A percentile compares a stretch with the other conserved stretches of the same genome.
phyloP scores from a whole-genome alignment of 2,113 vertebrate genomes.

The Apus apus region DNA sequence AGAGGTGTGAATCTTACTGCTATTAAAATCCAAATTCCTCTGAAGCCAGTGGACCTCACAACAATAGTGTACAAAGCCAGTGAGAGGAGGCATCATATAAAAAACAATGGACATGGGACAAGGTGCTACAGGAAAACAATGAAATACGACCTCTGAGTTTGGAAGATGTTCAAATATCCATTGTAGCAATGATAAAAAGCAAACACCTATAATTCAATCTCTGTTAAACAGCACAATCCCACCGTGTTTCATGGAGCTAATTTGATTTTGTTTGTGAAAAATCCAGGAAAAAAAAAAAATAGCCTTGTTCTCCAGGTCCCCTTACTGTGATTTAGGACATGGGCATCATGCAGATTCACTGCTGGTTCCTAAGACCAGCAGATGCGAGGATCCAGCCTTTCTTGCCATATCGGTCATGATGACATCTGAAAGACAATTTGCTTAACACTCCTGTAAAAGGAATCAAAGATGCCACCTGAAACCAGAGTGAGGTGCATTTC shows the following conservation, averaged over 20 bases:
- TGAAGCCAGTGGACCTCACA: not conserved
- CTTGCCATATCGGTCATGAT: not conserved
- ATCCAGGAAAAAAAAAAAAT: not conserved
- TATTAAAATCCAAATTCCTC: not conserved
- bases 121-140: not conserved
- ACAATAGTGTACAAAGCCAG: not conserved
- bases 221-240: not conserved
- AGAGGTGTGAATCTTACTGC: not conserved
- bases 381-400: not conserved
- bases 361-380: not conserved
- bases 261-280: not conserved
- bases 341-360: not conserved
- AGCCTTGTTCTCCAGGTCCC: not conserved
- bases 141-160: not conserved
- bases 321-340: not conserved
- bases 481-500: not conserved
- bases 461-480: not conserved
- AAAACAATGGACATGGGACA: not conserved
- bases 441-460: not conserved
- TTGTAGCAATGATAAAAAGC: not conserved
- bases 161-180: not conserved
- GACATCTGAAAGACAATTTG: slow-evolving; percentile 2
- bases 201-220: not conserved
- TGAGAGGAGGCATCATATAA: not conserved
- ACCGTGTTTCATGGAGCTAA: not conserved